Evolutionary conservation across 1,140 invertebrate species (phyloP).

Genomic region (Oryzaephilus surinamensis): DNA sequence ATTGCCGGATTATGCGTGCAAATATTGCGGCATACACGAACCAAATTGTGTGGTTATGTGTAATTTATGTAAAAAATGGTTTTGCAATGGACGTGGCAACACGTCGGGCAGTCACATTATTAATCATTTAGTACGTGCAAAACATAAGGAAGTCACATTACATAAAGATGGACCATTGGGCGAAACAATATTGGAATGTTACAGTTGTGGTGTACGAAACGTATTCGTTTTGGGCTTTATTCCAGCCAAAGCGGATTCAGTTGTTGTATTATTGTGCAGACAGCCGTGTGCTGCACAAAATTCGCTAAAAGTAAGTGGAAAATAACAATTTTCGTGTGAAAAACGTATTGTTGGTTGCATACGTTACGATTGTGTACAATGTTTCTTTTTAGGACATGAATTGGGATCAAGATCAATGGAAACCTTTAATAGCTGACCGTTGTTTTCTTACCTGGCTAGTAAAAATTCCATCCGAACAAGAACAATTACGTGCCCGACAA

Average conservation of each 20-base stretch:
- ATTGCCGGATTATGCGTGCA: constrained; percentile 88
- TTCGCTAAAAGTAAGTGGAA: constrained; percentile 42
- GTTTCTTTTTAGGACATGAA: constrained; percentile 89
- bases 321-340: too few species aligned
- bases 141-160: constrained; percentile 97
- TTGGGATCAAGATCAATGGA: constrained; percentile 99
- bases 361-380: background rate
- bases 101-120: constrained; percentile 98
- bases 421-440: constrained; percentile 91
- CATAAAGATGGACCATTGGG: constrained; percentile 96
- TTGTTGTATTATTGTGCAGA: constrained; percentile 95
- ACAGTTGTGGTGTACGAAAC: constrained; percentile 94
- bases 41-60: constrained; percentile 96
- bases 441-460: constrained; percentile 95
- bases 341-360: background rate
- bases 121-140: constrained; percentile 91
- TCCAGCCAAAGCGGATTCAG: constrained; percentile 97
- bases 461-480: constrained; percentile 90
- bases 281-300: constrained; percentile 95
- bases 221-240: constrained; percentile 98
- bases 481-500: constrained; percentile 88
- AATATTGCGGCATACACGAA: constrained; percentile 98
- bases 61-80: constrained; percentile 98
- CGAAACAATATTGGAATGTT: constrained; percentile 96
- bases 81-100: constrained; percentile 97